phyloP scores from a whole-genome alignment of 2,113 vertebrate genomes.

The Tauraco erythrolophus region DNA sequence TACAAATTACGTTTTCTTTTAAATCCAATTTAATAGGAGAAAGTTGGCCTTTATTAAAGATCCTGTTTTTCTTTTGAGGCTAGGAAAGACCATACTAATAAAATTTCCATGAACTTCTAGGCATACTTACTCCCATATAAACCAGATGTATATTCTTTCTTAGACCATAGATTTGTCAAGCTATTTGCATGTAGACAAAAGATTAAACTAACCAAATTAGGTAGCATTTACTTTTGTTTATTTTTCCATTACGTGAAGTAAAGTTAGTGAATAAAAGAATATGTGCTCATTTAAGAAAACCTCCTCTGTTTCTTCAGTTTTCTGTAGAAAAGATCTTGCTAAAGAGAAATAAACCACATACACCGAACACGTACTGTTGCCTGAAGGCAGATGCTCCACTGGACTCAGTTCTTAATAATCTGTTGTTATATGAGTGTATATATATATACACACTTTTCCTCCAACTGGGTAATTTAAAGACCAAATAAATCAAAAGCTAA shows the following conservation, averaged over 20 bases:
- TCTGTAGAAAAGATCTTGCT: background rate
- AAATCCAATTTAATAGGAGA: conserved; percentile 21
- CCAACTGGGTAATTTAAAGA: background rate
- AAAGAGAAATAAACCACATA: background rate
- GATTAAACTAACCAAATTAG: background rate
- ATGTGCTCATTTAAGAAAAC: background rate
- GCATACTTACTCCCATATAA: background rate
- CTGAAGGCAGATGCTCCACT: background rate
- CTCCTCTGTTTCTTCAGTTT: background rate
- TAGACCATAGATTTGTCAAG: background rate
- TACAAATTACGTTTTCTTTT: conserved; percentile 19
- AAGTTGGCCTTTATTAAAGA: background rate
- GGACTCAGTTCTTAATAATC: background rate
- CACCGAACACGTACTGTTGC: background rate
- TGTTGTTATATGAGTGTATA: background rate
- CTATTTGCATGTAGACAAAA: background rate
- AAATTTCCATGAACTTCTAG: background rate
- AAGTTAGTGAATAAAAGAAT: background rate
- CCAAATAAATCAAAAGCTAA: background rate
- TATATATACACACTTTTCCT: background rate
- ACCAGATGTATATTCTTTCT: background rate
- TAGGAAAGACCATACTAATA: background rate
- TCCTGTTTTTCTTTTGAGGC: conserved; percentile 5
- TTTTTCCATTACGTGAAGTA: background rate
- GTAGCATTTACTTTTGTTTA: background rate